These are phyloP conservation scores for Ceratosolen fusciceps DNA, from an alignment of 1,140 invertebrate species.

Conservation along the genomic window DNA sequence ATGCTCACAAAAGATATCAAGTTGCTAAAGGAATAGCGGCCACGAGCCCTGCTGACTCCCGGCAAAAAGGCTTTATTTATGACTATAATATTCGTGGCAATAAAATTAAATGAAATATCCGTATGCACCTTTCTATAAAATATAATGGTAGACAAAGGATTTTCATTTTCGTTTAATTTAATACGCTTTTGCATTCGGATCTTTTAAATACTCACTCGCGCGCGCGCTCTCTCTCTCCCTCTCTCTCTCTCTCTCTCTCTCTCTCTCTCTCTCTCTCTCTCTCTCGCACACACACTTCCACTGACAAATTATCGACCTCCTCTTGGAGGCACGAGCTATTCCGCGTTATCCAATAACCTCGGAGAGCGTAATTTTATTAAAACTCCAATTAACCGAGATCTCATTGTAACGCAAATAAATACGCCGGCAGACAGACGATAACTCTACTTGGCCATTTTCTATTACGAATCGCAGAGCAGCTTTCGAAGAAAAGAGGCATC, in stretches of 20 bases:
- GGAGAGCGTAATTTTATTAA: not conserved
- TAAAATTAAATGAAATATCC: not conserved
- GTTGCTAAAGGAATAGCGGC: not conserved
- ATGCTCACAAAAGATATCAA: slow-evolving; percentile 10
- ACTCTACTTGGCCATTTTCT: not conserved
- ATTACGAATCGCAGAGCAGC: not conserved
- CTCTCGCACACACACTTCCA: no score
- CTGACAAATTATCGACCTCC: no score
- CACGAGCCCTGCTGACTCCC: not conserved
- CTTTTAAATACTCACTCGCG: not conserved
- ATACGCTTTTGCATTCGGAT: not conserved
- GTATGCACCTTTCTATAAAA: not conserved
- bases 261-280: no score
- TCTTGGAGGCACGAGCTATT: not conserved
- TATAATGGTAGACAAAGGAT: not conserved
- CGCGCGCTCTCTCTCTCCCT: no score
- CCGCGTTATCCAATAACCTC: not conserved
- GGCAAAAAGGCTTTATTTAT: slow-evolving; percentile 13
- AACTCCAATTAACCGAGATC: not conserved
- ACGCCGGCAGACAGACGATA: not conserved
- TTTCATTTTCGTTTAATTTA: not conserved
- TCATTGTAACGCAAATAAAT: not conserved
- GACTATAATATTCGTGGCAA: not conserved
- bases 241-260: no score
- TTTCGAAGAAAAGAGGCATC: no score